Conservation (phyloP, 1,140 invertebrate genomes). For the Tachypleus tridentatus region DNA sequence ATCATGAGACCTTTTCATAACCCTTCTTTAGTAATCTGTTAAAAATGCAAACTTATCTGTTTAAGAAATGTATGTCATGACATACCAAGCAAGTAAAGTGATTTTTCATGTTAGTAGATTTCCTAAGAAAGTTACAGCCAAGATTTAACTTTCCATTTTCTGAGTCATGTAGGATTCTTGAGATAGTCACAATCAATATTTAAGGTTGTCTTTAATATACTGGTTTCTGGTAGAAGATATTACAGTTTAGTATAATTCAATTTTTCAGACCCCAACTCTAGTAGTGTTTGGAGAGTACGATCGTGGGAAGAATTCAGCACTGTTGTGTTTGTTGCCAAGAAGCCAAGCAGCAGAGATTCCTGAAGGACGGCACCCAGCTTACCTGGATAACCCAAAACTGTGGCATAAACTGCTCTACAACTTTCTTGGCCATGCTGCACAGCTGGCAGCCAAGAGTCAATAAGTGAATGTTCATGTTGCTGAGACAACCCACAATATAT, state of each 20-base stretch:
- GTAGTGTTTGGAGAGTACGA: conserved; percentile 38
- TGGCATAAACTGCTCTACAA: conserved; percentile 37
- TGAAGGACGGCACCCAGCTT: conserved; percentile 36
- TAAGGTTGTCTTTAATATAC: background rate
- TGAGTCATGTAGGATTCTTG: background rate
- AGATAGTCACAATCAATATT: background rate
- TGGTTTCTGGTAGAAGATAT: background rate
- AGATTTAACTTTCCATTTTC: background rate
- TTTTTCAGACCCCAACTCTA: conserved; percentile 35
- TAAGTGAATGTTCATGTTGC: no score
- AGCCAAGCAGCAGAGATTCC: conserved; percentile 30
- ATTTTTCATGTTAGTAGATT: no score
- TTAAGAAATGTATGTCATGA: no score
- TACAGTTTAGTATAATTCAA: background rate
- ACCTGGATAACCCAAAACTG: conserved; percentile 35
- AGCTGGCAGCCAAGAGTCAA: no score
- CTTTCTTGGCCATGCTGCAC: conserved; percentile 26
- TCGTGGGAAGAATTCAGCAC: conserved; percentile 27
- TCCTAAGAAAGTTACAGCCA: background rate
- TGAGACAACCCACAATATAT: no score
- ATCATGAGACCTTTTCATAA: no score
- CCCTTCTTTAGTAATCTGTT: no score
- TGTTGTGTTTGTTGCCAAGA: conserved; percentile 31
- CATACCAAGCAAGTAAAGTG: no score
- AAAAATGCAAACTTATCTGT: no score